These are phyloP conservation scores for Tigriopus californicus DNA, from an alignment of 2,888 invertebrate genomes.

Conservation along the genomic window DNA sequence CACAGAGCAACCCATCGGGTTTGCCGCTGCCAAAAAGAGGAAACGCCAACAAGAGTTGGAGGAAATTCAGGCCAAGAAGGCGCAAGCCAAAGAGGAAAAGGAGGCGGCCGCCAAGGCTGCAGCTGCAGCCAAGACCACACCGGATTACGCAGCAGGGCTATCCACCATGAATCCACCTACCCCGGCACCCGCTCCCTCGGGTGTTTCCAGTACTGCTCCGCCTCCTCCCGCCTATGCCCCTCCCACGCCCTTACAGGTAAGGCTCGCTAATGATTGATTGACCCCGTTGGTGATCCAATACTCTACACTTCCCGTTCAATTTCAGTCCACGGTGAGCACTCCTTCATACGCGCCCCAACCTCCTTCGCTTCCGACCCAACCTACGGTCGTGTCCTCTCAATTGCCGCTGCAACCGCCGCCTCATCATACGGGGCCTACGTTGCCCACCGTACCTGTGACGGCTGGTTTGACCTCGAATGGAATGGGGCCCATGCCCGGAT, in stretches of 20 bases:
- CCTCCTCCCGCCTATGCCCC: slow-evolving; percentile 19
- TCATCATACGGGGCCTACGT: no score
- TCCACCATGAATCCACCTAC: slow-evolving; percentile 39
- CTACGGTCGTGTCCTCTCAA: no score
- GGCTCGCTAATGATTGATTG: no score
- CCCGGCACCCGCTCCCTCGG: slow-evolving; percentile 20
- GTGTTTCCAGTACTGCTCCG: slow-evolving; percentile 17
- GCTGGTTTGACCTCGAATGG: no score
- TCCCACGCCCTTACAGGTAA: slow-evolving; percentile 12
- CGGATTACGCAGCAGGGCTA: slow-evolving; percentile 64
- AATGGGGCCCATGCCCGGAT: no score
- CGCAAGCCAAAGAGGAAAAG: neutral
- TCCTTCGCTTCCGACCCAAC: no score
- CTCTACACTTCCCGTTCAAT: no score
- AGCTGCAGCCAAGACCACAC: slow-evolving; percentile 34
- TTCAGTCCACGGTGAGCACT: no score
- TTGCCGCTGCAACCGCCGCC: no score
- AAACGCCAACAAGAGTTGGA: slow-evolving; percentile 46
- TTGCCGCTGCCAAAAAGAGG: slow-evolving; percentile 66
- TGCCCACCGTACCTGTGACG: no score
- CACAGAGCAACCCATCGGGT: slow-evolving; percentile 71
- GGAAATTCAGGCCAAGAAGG: neutral
- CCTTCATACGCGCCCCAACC: no score
- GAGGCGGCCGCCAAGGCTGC: neutral
- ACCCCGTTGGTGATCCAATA: no score